Evolutionary conservation across 2,888 invertebrate genomes (phyloP).

Genomic region (Zaprionus obscuricornis): DNA sequence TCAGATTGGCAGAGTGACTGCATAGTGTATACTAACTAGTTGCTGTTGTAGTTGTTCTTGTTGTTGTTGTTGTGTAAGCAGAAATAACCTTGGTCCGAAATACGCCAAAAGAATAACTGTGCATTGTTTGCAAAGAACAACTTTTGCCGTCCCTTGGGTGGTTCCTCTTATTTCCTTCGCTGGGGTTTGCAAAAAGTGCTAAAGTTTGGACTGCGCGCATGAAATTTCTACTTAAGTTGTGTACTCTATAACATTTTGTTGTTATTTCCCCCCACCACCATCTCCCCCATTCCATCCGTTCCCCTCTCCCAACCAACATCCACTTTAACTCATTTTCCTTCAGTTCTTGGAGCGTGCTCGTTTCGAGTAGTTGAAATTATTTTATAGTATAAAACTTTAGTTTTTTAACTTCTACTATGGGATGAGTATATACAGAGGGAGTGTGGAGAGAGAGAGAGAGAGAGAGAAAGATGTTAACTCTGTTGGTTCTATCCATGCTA

Average conservation of each 20-base stretch:
- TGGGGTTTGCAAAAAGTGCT: constrained; percentile 57
- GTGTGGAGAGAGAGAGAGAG: not conserved
- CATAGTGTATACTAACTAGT: constrained; percentile 69
- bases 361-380: constrained; percentile 76
- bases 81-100: constrained; percentile 73
- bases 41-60: too few species aligned
- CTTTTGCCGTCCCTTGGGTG: constrained; percentile 50
- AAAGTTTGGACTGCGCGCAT: constrained; percentile 72
- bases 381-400: constrained; percentile 78
- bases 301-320: constrained; percentile 1
- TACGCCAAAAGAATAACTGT: constrained; percentile 68
- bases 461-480: not conserved
- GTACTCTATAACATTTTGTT: constrained; percentile 48
- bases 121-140: constrained; percentile 74
- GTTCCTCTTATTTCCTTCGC: too few species aligned
- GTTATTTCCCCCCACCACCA: not conserved
- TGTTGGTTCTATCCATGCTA: constrained; percentile 8
- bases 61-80: too few species aligned
- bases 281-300: not conserved
- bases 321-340: constrained; percentile 20
- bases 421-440: not conserved
- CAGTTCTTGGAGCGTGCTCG: constrained; percentile 64
- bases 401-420: constrained; percentile 66
- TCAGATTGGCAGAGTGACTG: constrained; percentile 43
- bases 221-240: constrained; percentile 72